Evolutionary conservation across 2,888 invertebrate genomes (phyloP), one percentile per base, ranked within the genome.

Genomic region (Himalopsyche kuldschensis): DNA sequence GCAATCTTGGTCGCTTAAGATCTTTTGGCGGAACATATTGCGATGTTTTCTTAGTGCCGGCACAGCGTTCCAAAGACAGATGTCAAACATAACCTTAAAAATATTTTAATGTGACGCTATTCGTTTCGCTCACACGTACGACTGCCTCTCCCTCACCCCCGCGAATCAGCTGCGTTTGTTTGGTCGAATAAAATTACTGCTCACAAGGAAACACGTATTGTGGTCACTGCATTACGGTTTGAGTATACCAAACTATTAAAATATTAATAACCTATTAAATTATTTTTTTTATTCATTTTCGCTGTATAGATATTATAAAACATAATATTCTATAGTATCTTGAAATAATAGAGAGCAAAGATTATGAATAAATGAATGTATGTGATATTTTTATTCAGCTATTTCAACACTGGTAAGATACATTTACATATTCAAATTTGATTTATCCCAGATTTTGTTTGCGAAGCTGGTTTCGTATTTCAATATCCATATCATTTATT

Each of bases 131-230:
- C 77, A 17, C 81, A 77, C 77, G 31, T 78, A 63, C 46, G 35
- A 15, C 78, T 77, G 46, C 69, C 31, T 47, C 76, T 32, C 35
- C n/a, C 31, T 63, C 27, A 46, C 35, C n/a, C 46, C 24, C 8
- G 83, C 78, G 80, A 80, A 83, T 81, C 83, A 78, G 84, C 84
- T 78, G 81, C 78, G 48, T 81, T 75, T 84, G 84, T 84, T 84
- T 84, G 84, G 78, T 81, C 84, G 81, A 55, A 55, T 55, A 55
- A 55, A 55, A 55, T 77, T 80, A 83, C 55, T 24, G 55, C 55
- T 55, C 20, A 55, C 55, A 55, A 55, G 20, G 55, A 55, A 55
- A 55, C 55, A 55, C 10, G 63, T 46, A n/a, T 63, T 30, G 6
- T 55, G 55, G 20, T 55, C 20, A 55, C 55, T 55, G 20, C 55